Percentiles rank a stretch among this genome's conserved stretches.
phyloP scores from a whole-genome alignment of 2,888 invertebrate species.

The Drosophila mayaguana region DNA sequence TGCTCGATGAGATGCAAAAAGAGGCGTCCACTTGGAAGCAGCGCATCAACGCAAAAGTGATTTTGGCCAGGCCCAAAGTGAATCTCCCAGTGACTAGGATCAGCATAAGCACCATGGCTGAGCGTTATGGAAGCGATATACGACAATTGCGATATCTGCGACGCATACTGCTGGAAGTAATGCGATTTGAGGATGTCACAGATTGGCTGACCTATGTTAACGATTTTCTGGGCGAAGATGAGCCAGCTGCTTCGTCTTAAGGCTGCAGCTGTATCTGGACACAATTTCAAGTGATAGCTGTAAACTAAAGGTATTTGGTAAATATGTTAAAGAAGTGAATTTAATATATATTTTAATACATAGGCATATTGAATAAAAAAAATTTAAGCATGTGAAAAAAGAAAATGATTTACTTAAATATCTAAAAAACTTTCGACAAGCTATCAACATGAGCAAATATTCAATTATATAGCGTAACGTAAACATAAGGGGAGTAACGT shows the following conservation, averaged over 20 bases:
- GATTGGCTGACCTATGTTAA: slow-evolving; percentile 57
- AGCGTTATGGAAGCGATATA: slow-evolving; percentile 52
- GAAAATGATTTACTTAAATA: not conserved
- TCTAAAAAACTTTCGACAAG: not conserved
- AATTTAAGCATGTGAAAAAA: too few relatives aligned
- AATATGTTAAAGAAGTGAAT: not conserved
- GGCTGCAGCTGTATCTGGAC: not conserved
- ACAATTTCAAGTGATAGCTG: slow-evolving; percentile 17
- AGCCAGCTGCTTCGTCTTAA: slow-evolving; percentile 14
- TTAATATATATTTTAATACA: not conserved
- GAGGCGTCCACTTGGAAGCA: slow-evolving; percentile 62
- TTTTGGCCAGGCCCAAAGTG: slow-evolving; percentile 63
- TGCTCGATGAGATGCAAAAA: slow-evolving; percentile 62
- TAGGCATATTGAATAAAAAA: too few relatives aligned
- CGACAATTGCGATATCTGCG: slow-evolving; percentile 55
- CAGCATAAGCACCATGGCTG: slow-evolving; percentile 43
- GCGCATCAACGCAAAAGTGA: slow-evolving; percentile 65
- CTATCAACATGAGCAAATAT: too few relatives aligned
- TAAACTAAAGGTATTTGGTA: slow-evolving; percentile 5
- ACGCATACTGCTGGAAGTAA: slow-evolving; percentile 34
- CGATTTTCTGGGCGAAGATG: slow-evolving; percentile 59
- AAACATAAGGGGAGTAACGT: not conserved
- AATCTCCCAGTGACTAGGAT: slow-evolving; percentile 72
- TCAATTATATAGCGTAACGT: not conserved
- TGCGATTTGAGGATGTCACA: slow-evolving; percentile 32